phyloP scores from a whole-genome alignment of 1,140 invertebrate species.

The Orchestia grillus region DNA sequence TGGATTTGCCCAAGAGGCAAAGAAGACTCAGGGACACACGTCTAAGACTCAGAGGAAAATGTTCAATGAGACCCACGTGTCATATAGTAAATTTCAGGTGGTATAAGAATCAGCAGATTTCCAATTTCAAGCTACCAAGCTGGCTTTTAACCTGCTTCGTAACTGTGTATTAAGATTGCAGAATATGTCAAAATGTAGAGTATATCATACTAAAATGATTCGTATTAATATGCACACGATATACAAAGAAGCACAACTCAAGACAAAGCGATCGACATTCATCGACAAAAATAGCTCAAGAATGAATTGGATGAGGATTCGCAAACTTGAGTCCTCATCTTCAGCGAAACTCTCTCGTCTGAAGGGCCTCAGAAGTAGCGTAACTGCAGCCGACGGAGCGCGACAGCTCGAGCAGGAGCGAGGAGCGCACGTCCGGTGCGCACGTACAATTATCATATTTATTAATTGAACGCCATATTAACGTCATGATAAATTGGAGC shows the following conservation, averaged over 20 bases:
- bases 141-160: background rate
- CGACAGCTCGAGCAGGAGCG: background rate
- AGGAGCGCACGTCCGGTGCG: constrained; percentile 6
- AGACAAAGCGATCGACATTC: too few species aligned
- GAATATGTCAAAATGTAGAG: too few species aligned
- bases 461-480: constrained; percentile 57
- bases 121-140: background rate
- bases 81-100: background rate
- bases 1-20: too few species aligned
- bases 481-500: constrained; percentile 42
- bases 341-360: background rate
- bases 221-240: too few species aligned
- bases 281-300: too few species aligned
- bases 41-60: background rate
- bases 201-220: too few species aligned
- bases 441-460: constrained; percentile 47
- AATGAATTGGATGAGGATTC: background rate
- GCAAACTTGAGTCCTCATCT: background rate
- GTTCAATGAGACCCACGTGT: background rate
- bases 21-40: too few species aligned
- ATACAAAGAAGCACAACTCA: too few species aligned
- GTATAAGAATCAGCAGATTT: background rate
- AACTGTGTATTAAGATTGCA: too few species aligned
- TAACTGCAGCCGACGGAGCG: too few species aligned
- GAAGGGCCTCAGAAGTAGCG: background rate